A percentile compares a stretch with the other conserved stretches of the same genome.
phyloP scores from a whole-genome alignment of 2,113 vertebrate species.

The Gymnogyps californianus region DNA sequence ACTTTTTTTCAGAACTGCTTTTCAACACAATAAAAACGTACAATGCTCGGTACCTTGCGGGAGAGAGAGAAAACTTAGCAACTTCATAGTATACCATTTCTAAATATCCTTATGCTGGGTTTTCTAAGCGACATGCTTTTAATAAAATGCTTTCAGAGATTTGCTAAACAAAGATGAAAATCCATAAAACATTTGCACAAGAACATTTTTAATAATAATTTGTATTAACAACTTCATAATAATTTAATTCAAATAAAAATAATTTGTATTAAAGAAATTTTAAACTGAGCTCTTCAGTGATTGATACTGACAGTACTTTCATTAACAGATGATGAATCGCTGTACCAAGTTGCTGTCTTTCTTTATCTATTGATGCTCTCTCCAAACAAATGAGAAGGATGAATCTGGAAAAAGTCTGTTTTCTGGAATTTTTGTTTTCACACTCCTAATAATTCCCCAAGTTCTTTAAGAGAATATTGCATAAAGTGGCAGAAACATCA shows the following conservation, averaged over 20 bases:
- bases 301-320: neutral
- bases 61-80: neutral
- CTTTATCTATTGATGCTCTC: neutral
- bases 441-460: accelerated
- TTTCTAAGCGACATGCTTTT: neutral
- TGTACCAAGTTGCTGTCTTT: neutral
- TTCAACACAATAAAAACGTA: neutral
- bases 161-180: neutral
- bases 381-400: neutral
- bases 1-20: neutral
- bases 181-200: neutral
- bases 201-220: neutral
- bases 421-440: neutral
- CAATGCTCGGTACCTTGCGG: neutral
- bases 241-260: neutral
- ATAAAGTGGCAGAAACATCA: neutral
- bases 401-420: neutral
- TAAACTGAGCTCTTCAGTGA: neutral
- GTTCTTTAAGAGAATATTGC: neutral
- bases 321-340: neutral
- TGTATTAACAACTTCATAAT: neutral
- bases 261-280: neutral
- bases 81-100: neutral
- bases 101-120: neutral
- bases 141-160: neutral